These are phyloP conservation scores for Andrena haemorrhoa DNA, from an alignment of 2,888 invertebrate species.

Conservation along the genomic window DNA sequence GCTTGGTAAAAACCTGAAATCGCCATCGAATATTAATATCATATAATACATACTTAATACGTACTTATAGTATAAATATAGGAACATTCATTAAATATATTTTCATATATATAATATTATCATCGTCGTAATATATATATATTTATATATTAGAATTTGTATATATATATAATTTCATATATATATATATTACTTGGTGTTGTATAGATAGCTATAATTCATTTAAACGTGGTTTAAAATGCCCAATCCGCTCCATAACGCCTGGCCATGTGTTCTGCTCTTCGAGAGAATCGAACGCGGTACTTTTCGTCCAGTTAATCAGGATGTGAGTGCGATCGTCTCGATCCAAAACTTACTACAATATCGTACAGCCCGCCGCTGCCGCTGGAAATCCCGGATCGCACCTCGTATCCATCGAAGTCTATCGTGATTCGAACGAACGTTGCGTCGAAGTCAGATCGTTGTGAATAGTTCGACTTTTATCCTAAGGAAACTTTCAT, in stretches of 20 bases:
- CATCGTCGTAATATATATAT: constrained; percentile 77
- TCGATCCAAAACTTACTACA: constrained; percentile 1
- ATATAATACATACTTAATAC: constrained; percentile 82
- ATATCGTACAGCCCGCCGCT: constrained; percentile 32
- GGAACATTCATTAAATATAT: constrained; percentile 85
- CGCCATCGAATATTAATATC: constrained; percentile 82
- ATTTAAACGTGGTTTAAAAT: constrained; percentile 81
- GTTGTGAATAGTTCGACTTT: neutral
- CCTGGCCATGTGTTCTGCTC: constrained; percentile 65
- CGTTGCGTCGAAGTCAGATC: neutral
- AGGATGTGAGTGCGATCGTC: neutral
- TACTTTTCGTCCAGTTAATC: constrained; percentile 23
- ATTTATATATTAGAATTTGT: constrained; percentile 71
- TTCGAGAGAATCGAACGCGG: neutral
- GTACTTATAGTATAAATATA: constrained; percentile 84
- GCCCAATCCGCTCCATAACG: constrained; percentile 81
- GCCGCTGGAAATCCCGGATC: constrained; percentile 16
- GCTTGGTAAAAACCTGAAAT: constrained; percentile 83
- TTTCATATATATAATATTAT: constrained; percentile 78
- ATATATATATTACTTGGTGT: constrained; percentile 82
- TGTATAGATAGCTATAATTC: constrained; percentile 80
- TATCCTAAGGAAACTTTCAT: no score
- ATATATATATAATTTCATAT: constrained; percentile 73
- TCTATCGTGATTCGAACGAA: neutral
- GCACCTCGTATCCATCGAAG: constrained; percentile 19